These are phyloP conservation scores for Dorcus hopei DNA, from an alignment of 2,888 invertebrate species.

Conservation along the genomic window DNA sequence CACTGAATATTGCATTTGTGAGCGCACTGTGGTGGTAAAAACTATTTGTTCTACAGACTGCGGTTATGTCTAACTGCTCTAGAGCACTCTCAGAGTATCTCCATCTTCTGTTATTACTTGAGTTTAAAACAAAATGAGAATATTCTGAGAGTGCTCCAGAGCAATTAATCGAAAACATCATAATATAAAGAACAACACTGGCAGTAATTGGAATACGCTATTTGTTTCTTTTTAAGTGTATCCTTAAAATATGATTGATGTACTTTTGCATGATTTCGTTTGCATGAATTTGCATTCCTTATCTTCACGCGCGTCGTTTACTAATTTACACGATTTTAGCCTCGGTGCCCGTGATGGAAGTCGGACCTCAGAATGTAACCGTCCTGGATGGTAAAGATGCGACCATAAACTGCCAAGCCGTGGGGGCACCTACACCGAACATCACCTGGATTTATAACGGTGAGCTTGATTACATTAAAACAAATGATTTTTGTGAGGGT, in stretches of 20 bases:
- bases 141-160: too few relatives aligned
- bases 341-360: conserved; percentile 82
- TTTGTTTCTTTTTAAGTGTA: background rate
- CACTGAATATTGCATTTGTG: too few relatives aligned
- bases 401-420: conserved; percentile 80
- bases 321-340: conserved; percentile 53
- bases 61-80: too few relatives aligned
- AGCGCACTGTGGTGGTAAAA: too few relatives aligned
- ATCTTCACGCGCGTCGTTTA: background rate
- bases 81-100: too few relatives aligned
- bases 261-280: background rate
- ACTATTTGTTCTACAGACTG: too few relatives aligned
- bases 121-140: too few relatives aligned
- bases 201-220: too few relatives aligned
- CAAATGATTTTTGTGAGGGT: background rate
- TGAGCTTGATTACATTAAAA: conserved; percentile 48
- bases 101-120: too few relatives aligned
- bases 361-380: conserved; percentile 80
- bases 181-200: too few relatives aligned
- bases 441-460: conserved; percentile 91
- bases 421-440: conserved; percentile 88
- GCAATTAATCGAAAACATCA: too few relatives aligned
- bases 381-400: conserved; percentile 92
- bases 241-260: background rate
- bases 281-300: background rate